Evolutionary conservation across 2,888 invertebrate species (phyloP).

Genomic region (Sesia bembeciformis): DNA sequence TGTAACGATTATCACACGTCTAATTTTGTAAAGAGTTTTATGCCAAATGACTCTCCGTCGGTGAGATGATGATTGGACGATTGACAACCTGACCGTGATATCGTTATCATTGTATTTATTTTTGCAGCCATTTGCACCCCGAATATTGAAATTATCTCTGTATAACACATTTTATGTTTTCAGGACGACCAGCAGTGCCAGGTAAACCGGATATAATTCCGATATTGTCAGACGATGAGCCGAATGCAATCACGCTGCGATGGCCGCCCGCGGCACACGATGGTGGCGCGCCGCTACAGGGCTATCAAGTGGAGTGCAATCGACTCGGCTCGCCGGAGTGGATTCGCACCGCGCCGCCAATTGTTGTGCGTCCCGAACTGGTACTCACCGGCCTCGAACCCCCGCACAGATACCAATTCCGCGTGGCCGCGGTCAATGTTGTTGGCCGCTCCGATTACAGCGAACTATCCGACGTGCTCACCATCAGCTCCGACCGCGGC

Average conservation of each 20-base stretch:
- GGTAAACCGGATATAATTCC: slow-evolving; percentile 88
- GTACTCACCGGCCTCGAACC: slow-evolving; percentile 88
- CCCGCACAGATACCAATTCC: slow-evolving; percentile 91
- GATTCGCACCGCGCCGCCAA: slow-evolving; percentile 85
- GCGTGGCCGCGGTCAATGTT: slow-evolving; percentile 93
- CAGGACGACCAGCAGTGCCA: slow-evolving; percentile 86
- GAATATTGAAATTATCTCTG: too few relatives aligned
- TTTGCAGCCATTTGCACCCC: too few relatives aligned
- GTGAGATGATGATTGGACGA: slow-evolving; percentile 21
- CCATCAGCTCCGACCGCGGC: slow-evolving; percentile 81
- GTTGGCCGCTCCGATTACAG: slow-evolving; percentile 90
- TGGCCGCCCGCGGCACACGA: slow-evolving; percentile 89
- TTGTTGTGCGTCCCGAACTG: slow-evolving; percentile 82
- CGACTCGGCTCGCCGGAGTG: slow-evolving; percentile 84
- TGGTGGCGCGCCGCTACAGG: slow-evolving; percentile 90
- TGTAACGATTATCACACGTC: slow-evolving; percentile 64
- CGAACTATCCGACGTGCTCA: slow-evolving; percentile 88
- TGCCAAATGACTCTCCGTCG: slow-evolving; percentile 39
- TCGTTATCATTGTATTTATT: too few relatives aligned
- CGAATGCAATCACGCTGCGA: slow-evolving; percentile 86
- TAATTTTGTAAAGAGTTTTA: slow-evolving; percentile 61
- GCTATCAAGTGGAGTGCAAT: slow-evolving; percentile 85
- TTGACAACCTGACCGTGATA: background rate
- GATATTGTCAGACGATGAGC: slow-evolving; percentile 79
- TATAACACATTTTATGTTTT: slow-evolving; percentile 20